Conservation (phyloP, 2,888 invertebrate genomes). For the Synergus umbraculus region DNA sequence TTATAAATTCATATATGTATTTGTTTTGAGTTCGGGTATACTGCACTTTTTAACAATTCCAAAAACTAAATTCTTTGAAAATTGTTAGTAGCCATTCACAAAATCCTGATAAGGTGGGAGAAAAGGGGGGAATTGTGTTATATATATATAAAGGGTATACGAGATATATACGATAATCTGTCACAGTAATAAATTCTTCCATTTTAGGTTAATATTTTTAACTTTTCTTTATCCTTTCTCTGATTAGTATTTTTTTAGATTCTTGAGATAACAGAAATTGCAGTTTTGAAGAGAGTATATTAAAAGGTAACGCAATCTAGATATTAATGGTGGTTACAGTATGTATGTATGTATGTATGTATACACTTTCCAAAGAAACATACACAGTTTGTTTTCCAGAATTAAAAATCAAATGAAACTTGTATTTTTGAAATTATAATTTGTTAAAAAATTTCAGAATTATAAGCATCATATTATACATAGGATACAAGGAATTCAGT, state of each 20-base stretch:
- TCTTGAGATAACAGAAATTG: not conserved
- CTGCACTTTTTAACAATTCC: no score
- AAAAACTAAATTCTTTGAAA: not conserved
- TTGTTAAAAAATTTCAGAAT: not conserved
- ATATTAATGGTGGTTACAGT: not conserved
- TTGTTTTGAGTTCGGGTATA: no score
- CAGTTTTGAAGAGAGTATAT: not conserved
- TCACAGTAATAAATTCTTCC: not conserved
- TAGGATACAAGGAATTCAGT: not conserved
- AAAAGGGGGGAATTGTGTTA: no score
- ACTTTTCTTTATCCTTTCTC: not conserved
- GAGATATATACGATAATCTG: no score
- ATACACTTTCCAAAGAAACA: not conserved
- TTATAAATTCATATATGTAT: no score
- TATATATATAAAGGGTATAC: no score
- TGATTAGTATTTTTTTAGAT: not conserved
- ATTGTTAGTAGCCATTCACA: not conserved
- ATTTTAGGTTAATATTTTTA: not conserved
- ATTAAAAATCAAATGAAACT: not conserved
- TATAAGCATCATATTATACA: not conserved
- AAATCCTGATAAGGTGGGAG: no score
- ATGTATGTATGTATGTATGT: no score
- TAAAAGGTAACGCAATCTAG: not conserved
- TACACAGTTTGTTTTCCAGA: not conserved
- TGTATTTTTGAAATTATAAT: not conserved